Percentiles rank a stretch among this genome's conserved stretches.
These are phyloP conservation scores for Megalonaias nervosa DNA, from an alignment of 1,140 invertebrate genomes.

Conservation along the genomic window DNA sequence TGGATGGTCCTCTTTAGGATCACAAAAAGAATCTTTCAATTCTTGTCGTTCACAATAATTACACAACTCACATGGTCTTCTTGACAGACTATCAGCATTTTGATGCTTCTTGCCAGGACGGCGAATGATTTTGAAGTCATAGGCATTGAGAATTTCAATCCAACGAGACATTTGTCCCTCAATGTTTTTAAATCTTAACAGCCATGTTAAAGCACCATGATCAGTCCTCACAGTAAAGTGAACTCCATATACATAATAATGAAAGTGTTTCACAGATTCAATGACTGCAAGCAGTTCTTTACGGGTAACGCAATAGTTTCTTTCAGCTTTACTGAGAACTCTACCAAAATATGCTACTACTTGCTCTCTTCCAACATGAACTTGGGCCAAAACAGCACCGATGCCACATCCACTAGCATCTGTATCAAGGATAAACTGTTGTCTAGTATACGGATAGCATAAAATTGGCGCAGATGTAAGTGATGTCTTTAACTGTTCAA, in stretches of 20 bases:
- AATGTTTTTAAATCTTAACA: slow-evolving; percentile 31
- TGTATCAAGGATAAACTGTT: too few relatives aligned
- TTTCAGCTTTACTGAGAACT: slow-evolving; percentile 1
- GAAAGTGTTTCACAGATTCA: too few relatives aligned
- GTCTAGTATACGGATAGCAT: too few relatives aligned
- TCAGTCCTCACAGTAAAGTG: slow-evolving; percentile 8
- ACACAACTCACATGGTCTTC: too few relatives aligned
- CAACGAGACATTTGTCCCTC: slow-evolving; percentile 33
- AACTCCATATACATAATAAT: too few relatives aligned
- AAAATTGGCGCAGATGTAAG: too few relatives aligned
- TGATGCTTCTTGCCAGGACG: slow-evolving; percentile 31
- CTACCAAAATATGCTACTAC: slow-evolving; percentile 45
- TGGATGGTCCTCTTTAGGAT: too few relatives aligned
- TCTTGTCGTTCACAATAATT: too few relatives aligned
- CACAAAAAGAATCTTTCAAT: too few relatives aligned
- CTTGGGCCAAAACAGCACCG: slow-evolving; percentile 27
- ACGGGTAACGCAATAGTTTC: slow-evolving; percentile 68
- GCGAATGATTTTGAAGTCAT: slow-evolving; percentile 21
- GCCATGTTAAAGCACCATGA: slow-evolving; percentile 34
- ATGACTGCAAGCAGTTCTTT: slow-evolving; percentile 47
- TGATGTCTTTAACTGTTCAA: slow-evolving; percentile 36
- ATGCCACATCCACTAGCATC: too few relatives aligned
- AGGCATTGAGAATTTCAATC: slow-evolving; percentile 13
- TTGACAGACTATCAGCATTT: too few relatives aligned
- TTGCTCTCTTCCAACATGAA: slow-evolving; percentile 38